Conservation (phyloP, 2,113 vertebrate genomes). For the Eptesicus fuscus region DNA sequence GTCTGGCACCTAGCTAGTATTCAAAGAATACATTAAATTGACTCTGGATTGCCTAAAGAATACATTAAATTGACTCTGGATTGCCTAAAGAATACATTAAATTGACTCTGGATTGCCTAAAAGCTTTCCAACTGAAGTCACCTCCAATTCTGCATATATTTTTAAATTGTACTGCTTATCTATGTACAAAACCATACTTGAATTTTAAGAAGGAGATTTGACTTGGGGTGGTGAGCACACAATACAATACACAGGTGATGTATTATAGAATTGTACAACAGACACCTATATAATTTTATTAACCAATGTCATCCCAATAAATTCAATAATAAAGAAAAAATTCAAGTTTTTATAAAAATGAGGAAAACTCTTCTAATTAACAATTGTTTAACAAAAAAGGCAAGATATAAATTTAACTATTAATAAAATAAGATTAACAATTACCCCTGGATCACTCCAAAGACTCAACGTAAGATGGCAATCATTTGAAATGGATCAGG, state of each 20-base stretch:
- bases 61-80: neutral
- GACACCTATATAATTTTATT: neutral
- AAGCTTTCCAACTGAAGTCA: neutral
- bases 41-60: neutral
- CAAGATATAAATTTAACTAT: neutral
- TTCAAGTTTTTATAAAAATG: neutral
- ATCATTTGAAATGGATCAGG: slow-evolving; percentile 3
- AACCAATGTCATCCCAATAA: neutral
- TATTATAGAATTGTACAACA: neutral
- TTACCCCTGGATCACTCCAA: neutral
- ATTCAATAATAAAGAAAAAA: neutral
- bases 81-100: no score
- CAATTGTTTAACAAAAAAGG: slow-evolving; percentile 2
- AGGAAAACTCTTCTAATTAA: neutral
- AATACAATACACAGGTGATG: neutral
- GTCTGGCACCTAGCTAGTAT: neutral
- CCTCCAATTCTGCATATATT: neutral
- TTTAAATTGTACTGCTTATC: neutral
- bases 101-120: neutral
- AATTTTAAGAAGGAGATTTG: neutral
- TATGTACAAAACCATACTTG: neutral
- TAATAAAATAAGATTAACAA: slow-evolving; percentile 25
- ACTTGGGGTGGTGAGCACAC: neutral
- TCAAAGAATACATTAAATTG: slow-evolving; percentile 5
- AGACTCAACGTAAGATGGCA: neutral